phyloP scores from a whole-genome alignment of 2,113 vertebrate species.

The Geothlypis trichas region DNA sequence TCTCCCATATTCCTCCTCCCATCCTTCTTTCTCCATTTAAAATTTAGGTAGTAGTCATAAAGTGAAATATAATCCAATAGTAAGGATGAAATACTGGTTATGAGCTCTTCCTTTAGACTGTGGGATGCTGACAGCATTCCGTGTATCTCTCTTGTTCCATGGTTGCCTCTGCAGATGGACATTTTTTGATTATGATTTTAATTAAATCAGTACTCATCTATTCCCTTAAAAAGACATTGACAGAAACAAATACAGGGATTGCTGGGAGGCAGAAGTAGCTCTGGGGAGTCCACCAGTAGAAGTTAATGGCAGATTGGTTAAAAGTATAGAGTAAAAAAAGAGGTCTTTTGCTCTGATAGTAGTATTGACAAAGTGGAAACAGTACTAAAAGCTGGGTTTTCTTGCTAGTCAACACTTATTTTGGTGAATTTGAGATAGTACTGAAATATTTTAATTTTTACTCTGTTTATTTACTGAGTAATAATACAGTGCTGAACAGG shows the following conservation, averaged over 20 bases:
- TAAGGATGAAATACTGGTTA: not conserved
- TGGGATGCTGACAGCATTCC: not conserved
- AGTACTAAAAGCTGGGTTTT: not conserved
- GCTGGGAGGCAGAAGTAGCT: not conserved
- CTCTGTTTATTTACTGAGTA: not conserved
- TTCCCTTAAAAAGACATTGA: not conserved
- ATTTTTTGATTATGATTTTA: not conserved
- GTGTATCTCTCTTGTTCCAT: not conserved
- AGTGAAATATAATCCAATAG: not conserved
- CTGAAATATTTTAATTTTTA: not conserved
- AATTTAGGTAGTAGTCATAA: not conserved
- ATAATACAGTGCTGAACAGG: not conserved
- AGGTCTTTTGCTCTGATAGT: not conserved
- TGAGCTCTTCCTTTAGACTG: not conserved
- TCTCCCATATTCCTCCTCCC: not conserved
- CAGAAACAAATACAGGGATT: not conserved
- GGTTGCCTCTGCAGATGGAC: not conserved
- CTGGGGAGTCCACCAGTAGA: not conserved
- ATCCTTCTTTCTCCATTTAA: not conserved
- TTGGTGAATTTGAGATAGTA: not conserved
- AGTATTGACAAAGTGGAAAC: not conserved
- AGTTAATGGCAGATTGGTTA: not conserved
- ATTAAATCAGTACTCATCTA: not conserved
- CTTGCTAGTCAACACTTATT: not conserved
- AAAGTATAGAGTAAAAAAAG: not conserved